A percentile compares a stretch with the other conserved stretches of the same genome.
Conservation (phyloP, 2,113 vertebrate genomes). For the Sclerurus mexicanus region DNA sequence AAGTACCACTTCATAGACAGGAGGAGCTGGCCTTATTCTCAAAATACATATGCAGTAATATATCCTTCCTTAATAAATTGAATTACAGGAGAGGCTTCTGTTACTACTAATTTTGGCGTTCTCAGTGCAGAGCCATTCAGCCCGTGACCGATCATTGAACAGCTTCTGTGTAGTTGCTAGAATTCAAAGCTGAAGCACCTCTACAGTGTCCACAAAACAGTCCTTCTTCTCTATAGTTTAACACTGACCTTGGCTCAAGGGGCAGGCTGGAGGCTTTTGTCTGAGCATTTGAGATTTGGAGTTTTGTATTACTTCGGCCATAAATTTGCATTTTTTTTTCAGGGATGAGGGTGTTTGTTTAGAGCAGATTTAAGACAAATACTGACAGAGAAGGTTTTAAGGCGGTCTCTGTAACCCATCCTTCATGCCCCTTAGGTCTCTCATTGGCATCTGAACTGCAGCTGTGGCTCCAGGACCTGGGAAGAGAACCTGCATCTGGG, state of each 20-base stretch:
- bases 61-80: neutral
- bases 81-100: neutral
- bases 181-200: neutral
- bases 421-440: neutral
- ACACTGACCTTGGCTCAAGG: neutral
- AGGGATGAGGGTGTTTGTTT: neutral
- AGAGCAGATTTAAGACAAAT: neutral
- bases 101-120: neutral
- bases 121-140: neutral
- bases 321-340: neutral
- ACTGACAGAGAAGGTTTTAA: neutral
- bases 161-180: neutral
- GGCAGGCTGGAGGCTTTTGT: neutral
- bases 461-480: accelerated
- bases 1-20: neutral
- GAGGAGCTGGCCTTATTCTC: neutral
- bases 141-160: accelerated
- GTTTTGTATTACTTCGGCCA: neutral
- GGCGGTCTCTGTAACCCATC: neutral
- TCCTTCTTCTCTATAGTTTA: neutral
- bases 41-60: neutral
- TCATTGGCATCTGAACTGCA: accelerated
- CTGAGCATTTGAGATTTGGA: neutral
- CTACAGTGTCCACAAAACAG: neutral
- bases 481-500: neutral